These are phyloP conservation scores for Hypena proboscidalis DNA, from an alignment of 2,888 invertebrate genomes.

Conservation along the genomic window DNA sequence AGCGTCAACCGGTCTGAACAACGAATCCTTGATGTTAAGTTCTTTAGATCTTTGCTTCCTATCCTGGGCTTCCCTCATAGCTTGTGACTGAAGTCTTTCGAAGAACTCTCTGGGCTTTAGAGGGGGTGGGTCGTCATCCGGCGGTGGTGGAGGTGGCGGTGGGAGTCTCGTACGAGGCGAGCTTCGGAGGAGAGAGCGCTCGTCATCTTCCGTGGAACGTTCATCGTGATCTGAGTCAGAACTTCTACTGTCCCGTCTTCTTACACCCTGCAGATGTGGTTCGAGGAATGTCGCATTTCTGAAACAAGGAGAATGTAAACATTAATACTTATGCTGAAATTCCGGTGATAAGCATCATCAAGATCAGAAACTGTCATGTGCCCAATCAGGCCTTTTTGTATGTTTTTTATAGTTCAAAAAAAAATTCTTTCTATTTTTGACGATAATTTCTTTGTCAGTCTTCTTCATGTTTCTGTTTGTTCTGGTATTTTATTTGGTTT, in stretches of 20 bases:
- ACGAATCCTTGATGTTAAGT: slow-evolving; percentile 58
- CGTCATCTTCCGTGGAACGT: slow-evolving; percentile 80
- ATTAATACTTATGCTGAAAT: not conserved
- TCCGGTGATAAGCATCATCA: not conserved
- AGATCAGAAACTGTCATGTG: no score
- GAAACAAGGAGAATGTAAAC: slow-evolving; percentile 68
- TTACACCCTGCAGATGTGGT: slow-evolving; percentile 88
- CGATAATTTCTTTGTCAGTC: no score
- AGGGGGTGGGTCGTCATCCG: slow-evolving; percentile 79
- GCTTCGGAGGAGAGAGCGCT: slow-evolving; percentile 73
- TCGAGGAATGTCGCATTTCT: slow-evolving; percentile 92
- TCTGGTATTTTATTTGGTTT: no score
- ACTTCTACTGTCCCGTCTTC: slow-evolving; percentile 78
- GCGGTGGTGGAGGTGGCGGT: slow-evolving; percentile 77
- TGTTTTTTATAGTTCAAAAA: no score
- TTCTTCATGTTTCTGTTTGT: no score
- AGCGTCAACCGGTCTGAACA: slow-evolving; percentile 72
- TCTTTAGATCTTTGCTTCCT: slow-evolving; percentile 65
- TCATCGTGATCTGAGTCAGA: slow-evolving; percentile 82
- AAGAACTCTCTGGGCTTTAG: slow-evolving; percentile 85
- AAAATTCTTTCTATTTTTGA: no score
- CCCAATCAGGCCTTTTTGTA: no score
- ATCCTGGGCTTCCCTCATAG: slow-evolving; percentile 77
- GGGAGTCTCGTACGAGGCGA: slow-evolving; percentile 76
- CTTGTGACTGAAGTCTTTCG: slow-evolving; percentile 78